Evolutionary conservation across 2,888 invertebrate genomes (phyloP).

Genomic region (Elegia similella): DNA sequence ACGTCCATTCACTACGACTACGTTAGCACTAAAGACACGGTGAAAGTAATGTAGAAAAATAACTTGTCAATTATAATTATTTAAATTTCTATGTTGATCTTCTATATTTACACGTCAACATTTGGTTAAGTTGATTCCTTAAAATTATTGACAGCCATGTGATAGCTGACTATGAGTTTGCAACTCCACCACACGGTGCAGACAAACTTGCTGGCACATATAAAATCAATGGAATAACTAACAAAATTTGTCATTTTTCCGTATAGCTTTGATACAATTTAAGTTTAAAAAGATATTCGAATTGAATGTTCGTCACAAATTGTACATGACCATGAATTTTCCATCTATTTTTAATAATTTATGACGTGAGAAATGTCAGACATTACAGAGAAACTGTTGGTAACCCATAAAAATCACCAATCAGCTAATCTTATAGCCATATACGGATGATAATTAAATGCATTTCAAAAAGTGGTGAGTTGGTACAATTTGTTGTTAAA

Average conservation of each 20-base stretch:
- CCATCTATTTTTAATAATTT: too few relatives aligned
- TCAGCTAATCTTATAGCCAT: too few relatives aligned
- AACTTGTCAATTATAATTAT: slow-evolving; percentile 76
- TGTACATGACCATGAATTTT: too few relatives aligned
- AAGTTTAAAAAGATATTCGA: not conserved
- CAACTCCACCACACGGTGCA: slow-evolving; percentile 67
- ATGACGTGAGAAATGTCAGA: too few relatives aligned
- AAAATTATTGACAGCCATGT: slow-evolving; percentile 81
- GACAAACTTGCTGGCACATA: slow-evolving; percentile 60
- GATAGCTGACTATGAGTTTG: slow-evolving; percentile 80
- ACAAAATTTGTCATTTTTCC: too few relatives aligned
- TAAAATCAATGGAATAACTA: not conserved
- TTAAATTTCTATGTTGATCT: slow-evolving; percentile 77
- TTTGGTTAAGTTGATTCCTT: slow-evolving; percentile 73
- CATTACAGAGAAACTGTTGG: too few relatives aligned
- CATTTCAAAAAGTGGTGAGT: too few relatives aligned
- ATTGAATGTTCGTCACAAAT: too few relatives aligned
- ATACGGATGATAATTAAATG: too few relatives aligned
- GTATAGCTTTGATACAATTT: too few relatives aligned
- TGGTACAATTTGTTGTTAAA: too few relatives aligned
- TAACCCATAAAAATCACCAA: too few relatives aligned
- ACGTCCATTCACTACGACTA: slow-evolving; percentile 41
- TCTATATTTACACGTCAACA: slow-evolving; percentile 80
- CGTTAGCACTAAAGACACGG: slow-evolving; percentile 53
- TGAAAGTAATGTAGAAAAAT: slow-evolving; percentile 79